A percentile compares a stretch with the other conserved stretches of the same genome.
phyloP scores from a whole-genome alignment of 2,113 vertebrate genomes.

The Chlorocebus sabaeus region DNA sequence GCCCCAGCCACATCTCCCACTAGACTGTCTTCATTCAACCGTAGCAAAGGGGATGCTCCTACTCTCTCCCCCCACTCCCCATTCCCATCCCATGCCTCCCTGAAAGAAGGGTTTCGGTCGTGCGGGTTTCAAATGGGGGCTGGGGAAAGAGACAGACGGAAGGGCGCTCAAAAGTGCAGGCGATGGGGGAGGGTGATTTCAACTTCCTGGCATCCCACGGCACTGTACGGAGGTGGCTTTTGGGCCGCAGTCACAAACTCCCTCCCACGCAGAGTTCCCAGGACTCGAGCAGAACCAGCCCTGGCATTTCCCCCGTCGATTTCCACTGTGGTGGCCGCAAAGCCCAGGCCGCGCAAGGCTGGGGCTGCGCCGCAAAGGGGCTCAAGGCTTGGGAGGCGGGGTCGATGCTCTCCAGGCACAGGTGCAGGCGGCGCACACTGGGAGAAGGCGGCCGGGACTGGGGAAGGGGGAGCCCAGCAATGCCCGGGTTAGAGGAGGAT shows the following conservation, averaged over 20 bases:
- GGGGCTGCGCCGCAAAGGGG: background rate
- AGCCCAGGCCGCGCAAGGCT: background rate
- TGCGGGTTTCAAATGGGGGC: background rate
- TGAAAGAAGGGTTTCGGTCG: background rate
- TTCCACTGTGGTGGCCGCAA: background rate
- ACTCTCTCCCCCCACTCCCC: background rate
- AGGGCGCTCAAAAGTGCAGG: background rate
- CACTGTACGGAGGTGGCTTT: constrained; percentile 7
- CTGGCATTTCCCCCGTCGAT: background rate
- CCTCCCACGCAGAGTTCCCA: constrained; percentile 66
- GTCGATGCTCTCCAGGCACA: background rate
- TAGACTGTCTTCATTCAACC: background rate
- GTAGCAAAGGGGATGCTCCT: background rate
- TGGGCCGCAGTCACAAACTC: constrained; percentile 31
- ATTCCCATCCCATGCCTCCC: background rate
- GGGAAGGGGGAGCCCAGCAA: background rate
- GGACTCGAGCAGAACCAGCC: background rate
- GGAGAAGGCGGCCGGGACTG: background rate
- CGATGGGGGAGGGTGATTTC: background rate
- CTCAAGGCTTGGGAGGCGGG: background rate
- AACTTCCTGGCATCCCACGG: constrained; percentile 56
- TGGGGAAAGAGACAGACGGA: background rate
- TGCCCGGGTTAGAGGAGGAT: background rate
- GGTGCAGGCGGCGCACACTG: background rate
- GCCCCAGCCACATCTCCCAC: background rate